Evolutionary conservation across 1,140 invertebrate genomes (phyloP).

Genomic region (Pachypeltis micranthus): DNA sequence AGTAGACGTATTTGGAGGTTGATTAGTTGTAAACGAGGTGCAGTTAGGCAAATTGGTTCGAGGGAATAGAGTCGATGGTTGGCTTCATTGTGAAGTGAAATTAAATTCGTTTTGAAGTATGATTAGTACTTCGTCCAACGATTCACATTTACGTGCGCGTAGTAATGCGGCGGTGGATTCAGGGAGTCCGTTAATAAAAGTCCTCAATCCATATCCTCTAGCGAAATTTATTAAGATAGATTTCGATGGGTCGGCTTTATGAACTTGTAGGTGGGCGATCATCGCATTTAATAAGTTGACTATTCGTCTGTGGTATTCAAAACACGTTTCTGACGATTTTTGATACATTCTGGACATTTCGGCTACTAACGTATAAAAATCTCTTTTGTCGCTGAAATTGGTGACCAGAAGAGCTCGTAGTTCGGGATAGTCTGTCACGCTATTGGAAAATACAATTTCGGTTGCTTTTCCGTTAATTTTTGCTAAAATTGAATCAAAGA

Average conservation of each 20-base stretch:
- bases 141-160: neutral
- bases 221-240: neutral
- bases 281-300: neutral
- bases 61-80: too few species aligned
- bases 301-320: neutral
- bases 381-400: neutral
- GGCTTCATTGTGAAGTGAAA: too few species aligned
- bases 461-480: neutral
- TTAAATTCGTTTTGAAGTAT: neutral
- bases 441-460: neutral
- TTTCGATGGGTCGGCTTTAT: neutral
- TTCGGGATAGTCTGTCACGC: neutral
- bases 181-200: neutral
- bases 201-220: too few species aligned
- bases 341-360: neutral
- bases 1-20: too few species aligned
- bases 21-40: too few species aligned
- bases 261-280: neutral
- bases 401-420: neutral
- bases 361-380: neutral
- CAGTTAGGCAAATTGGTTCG: too few species aligned
- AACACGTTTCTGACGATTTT: neutral
- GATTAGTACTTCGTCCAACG: conserved; percentile 8
- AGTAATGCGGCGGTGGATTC: neutral
- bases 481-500: neutral